Conservation (phyloP, 2,113 vertebrate species). For the Phasianus colchicus region DNA sequence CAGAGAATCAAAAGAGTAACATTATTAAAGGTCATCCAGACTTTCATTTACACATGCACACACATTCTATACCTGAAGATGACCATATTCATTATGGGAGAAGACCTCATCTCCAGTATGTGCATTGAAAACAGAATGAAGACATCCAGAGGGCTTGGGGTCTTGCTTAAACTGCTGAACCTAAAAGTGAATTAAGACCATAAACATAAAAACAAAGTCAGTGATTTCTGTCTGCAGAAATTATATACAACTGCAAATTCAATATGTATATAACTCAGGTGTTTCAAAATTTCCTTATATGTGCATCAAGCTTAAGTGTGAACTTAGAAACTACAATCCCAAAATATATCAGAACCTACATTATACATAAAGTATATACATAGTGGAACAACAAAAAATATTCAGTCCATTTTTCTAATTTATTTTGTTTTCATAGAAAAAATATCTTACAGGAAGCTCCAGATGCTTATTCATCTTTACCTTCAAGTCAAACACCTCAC, state of each 20-base stretch:
- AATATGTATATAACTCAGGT: not conserved
- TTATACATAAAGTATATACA: not conserved
- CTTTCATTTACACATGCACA: fast-evolving
- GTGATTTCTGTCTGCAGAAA: not conserved
- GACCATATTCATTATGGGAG: constrained; percentile 85
- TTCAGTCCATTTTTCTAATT: not conserved
- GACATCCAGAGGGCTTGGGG: constrained; percentile 90
- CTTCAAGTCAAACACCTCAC: not conserved
- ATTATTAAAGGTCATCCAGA: not conserved
- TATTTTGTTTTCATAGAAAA: not conserved
- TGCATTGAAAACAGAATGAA: constrained; percentile 91
- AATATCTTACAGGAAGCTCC: not conserved
- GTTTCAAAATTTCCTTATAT: not conserved
- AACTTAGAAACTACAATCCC: not conserved
- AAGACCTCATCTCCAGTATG: constrained; percentile 91
- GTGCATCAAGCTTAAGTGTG: not conserved
- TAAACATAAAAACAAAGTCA: constrained; percentile 19
- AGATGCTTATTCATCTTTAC: not conserved
- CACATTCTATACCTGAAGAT: constrained; percentile 90
- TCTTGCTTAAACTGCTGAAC: constrained; percentile 97
- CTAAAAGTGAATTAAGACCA: constrained; percentile 68
- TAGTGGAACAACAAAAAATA: not conserved
- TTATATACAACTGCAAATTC: not conserved
- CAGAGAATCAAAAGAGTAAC: not conserved
- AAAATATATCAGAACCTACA: not conserved